phyloP scores from a whole-genome alignment of 2,113 vertebrate genomes.

The Elaphurus davidianus region DNA sequence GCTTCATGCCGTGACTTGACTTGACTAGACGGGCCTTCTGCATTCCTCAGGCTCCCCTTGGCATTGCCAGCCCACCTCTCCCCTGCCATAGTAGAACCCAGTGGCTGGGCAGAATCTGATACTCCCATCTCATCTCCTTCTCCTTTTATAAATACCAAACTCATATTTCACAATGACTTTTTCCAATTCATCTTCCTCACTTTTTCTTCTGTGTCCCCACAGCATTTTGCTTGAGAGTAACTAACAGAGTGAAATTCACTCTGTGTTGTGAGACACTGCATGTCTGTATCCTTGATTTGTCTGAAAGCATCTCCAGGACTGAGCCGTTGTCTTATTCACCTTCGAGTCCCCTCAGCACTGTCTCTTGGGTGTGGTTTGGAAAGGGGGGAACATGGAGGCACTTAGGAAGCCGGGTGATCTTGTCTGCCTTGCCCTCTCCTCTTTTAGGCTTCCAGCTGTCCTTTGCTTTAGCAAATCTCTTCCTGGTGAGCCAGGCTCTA shows the following conservation, averaged over 20 bases:
- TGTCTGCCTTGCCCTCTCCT: background rate
- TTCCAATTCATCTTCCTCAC: background rate
- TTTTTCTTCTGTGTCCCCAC: background rate
- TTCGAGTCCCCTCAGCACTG: background rate
- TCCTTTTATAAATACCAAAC: background rate
- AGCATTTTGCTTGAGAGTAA: background rate
- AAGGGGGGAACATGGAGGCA: too few relatives aligned
- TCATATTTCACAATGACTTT: background rate
- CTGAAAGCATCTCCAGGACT: background rate
- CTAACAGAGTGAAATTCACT: background rate
- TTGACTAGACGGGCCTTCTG: background rate
- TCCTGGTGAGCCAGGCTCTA: background rate
- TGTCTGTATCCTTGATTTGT: background rate
- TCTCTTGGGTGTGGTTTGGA: background rate
- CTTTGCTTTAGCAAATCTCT: background rate
- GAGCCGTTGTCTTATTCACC: background rate
- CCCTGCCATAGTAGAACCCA: background rate
- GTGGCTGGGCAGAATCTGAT: background rate
- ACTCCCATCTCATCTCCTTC: background rate
- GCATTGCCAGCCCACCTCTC: background rate
- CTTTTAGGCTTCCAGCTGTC: background rate
- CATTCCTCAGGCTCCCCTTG: background rate
- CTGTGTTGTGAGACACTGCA: background rate
- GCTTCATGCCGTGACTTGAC: background rate
- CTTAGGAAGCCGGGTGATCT: background rate